Base-by-base conservation (phyloP, 2,888 invertebrate genomes). In the Cerastis rubricosa region DNA sequence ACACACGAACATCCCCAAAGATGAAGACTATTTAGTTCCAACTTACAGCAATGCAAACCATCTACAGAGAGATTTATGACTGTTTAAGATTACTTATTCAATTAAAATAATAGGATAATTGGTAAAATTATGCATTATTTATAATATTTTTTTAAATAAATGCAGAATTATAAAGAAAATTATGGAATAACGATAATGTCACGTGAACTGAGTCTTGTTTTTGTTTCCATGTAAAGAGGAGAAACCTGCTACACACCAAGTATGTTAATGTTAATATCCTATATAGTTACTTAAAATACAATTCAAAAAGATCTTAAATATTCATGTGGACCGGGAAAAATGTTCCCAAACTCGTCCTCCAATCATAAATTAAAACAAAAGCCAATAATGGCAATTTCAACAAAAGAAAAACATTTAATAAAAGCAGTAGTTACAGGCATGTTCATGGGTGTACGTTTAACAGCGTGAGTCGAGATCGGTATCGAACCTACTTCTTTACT, bases 401-500 rank as follows among this genome's bases (percentile, higher is more conserved):
- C 76, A 87, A 83, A 85, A 86, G 83, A 85, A 88, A 81, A 80
- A 87, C 84, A 83, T 88, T 88, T 86, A 91, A 92, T 90, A 91
- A 90, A 91, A 89, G 88, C 90, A 90, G 93, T 93, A 93, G 93
- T 94, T 91, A 92, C 90, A 90, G 90, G 84, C 87, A 90, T 92
- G 92, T 93, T 92, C 91, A 90, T 90, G 91, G 92, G 92, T 90
- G 89, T 91, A 88, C 87, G 86, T 90, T 92, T 91, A 92, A 92
- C 91, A 87, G 91, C 88, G 85, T 89, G 90, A 90, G 90, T 91
- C 85, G 85, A 92, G 95, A 95, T 95, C 91, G 70, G 83, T 94
- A 95, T 95, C 94, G 79, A 90, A 90, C 80, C 87, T 89, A 90
- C 91, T 92, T 90, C 92, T 92, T 93, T 89, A 91, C 88, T 74